phyloP scores from a whole-genome alignment of 2,797 vertebrate genomes.

The Lerista edwardsae region DNA sequence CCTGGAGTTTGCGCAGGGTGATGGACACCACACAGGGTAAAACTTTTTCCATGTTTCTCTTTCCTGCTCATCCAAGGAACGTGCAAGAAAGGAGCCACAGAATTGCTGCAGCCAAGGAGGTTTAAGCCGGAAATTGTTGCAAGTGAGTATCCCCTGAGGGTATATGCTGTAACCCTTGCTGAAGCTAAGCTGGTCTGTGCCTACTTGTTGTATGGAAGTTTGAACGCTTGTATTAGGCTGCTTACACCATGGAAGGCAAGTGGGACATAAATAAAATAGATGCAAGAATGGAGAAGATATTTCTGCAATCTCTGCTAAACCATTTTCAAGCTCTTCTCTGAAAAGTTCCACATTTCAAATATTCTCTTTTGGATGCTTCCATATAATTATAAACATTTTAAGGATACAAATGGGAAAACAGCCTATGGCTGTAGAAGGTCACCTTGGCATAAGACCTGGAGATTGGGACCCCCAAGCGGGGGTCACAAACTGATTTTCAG shows the following conservation, averaged over 20 bases:
- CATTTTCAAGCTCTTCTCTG: not conserved
- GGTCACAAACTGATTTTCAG: no score
- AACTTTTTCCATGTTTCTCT: not conserved
- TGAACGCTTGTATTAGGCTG: no score
- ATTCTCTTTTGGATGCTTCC: not conserved
- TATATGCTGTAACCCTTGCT: no score
- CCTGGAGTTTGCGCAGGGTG: no score
- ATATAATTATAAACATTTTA: no score
- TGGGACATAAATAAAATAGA: no score
- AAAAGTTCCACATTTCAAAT: not conserved
- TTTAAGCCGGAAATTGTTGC: not conserved
- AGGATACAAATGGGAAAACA: not conserved
- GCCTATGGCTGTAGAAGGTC: no score
- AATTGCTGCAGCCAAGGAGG: not conserved
- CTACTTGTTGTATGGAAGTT: not conserved
- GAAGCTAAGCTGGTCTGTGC: no score
- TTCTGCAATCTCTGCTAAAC: not conserved
- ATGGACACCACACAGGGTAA: no score
- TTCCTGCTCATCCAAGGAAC: not conserved
- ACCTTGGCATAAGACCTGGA: no score
- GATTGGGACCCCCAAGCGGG: no score
- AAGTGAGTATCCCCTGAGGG: no score
- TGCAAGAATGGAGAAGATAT: not conserved
- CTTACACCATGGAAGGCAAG: not conserved
- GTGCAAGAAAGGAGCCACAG: not conserved